Evolutionary conservation across 2,113 vertebrate species (phyloP).

Genomic region (Tachysurus fulvidraco): DNA sequence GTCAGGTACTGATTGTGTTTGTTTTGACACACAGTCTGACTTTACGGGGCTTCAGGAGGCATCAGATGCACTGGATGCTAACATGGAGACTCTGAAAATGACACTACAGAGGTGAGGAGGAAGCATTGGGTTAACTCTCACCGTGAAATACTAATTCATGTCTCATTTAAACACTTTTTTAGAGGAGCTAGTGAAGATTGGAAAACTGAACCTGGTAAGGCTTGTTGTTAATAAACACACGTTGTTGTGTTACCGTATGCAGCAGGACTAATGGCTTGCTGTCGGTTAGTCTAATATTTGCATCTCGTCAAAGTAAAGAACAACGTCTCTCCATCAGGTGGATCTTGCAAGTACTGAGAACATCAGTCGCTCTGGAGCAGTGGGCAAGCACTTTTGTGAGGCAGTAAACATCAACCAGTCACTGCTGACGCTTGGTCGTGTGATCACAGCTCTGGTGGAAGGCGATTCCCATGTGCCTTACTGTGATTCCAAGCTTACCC

Average conservation of each 20-base stretch:
- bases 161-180: too few relatives aligned
- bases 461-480: conserved; percentile 93
- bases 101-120: conserved; percentile 76
- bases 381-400: conserved; percentile 94
- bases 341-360: conserved; percentile 98
- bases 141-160: background rate
- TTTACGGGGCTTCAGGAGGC: conserved; percentile 67
- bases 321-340: conserved; percentile 73
- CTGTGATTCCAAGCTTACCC: conserved; percentile 94
- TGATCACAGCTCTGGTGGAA: conserved; percentile 97
- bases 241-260: too few relatives aligned
- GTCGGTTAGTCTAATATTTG: too few relatives aligned
- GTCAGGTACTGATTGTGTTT: background rate
- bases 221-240: too few relatives aligned
- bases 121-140: background rate
- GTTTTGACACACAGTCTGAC: conserved; percentile 70
- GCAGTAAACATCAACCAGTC: conserved; percentile 99
- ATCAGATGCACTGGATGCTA: conserved; percentile 69
- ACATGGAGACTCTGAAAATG: conserved; percentile 69
- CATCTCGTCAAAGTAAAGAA: background rate
- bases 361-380: conserved; percentile 94
- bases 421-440: conserved; percentile 91
- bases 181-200: too few relatives aligned
- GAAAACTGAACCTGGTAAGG: too few relatives aligned
- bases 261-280: too few relatives aligned